These are phyloP conservation scores for Melitaea athalia DNA, from an alignment of 2,888 invertebrate genomes.

Conservation along the genomic window DNA sequence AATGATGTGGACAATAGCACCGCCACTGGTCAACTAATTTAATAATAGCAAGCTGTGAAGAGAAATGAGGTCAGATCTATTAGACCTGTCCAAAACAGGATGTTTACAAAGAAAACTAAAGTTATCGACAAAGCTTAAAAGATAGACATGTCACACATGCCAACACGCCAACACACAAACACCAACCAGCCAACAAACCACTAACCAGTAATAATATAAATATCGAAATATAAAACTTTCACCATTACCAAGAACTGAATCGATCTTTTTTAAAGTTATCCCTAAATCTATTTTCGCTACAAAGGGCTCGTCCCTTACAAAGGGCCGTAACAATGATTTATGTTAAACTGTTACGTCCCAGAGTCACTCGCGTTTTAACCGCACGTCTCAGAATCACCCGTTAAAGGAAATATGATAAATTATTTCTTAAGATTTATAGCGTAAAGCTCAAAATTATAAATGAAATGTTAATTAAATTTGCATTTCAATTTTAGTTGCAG, in stretches of 20 bases:
- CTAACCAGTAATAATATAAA: not conserved
- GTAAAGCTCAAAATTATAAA: constrained; percentile 2
- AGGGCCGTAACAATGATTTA: constrained; percentile 73
- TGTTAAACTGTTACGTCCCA: constrained; percentile 54
- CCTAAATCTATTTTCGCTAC: constrained; percentile 50
- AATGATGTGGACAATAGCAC: too few relatives aligned
- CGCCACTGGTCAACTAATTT: too few relatives aligned
- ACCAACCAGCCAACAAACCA: too few relatives aligned
- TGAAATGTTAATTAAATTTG: not conserved
- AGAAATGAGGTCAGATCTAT: too few relatives aligned
- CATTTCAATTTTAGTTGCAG: not conserved
- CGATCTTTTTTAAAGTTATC: constrained; percentile 22
- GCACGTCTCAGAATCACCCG: constrained; percentile 25
- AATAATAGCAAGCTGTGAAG: too few relatives aligned
- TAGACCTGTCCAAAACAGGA: too few relatives aligned
- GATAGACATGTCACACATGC: not conserved
- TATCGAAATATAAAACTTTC: not conserved
- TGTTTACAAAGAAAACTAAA: too few relatives aligned
- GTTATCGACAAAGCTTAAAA: too few relatives aligned
- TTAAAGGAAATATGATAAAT: not conserved
- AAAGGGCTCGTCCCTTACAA: constrained; percentile 62
- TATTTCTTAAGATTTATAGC: constrained; percentile 3
- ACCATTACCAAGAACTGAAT: constrained; percentile 11
- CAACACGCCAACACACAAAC: not conserved
- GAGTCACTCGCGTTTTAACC: constrained; percentile 40